Evolutionary conservation across 2,888 invertebrate species (phyloP).

Genomic region (Teleiodes luculella): DNA sequence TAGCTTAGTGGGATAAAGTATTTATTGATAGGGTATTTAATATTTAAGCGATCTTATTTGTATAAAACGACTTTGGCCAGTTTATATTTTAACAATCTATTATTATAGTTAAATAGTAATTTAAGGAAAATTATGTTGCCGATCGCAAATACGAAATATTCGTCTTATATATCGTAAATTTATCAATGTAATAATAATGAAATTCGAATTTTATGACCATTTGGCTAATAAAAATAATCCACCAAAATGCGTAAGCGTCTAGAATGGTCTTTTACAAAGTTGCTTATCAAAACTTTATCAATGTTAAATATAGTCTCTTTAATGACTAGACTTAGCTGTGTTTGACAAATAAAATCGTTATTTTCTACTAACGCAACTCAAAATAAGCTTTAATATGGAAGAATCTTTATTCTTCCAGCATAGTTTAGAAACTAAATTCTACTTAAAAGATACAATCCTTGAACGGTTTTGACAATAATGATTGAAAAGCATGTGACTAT

Average conservation of each 20-base stretch:
- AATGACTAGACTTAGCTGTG: constrained; percentile 68
- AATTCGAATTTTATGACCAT: not conserved
- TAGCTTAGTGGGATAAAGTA: constrained; percentile 14
- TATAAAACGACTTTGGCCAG: constrained; percentile 66
- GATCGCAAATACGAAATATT: constrained; percentile 62
- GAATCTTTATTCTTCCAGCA: constrained; percentile 27
- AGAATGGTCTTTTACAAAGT: not conserved
- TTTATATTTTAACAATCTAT: constrained; percentile 37
- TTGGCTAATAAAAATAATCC: not conserved
- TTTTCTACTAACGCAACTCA: constrained; percentile 26
- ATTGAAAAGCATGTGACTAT: constrained; percentile 43
- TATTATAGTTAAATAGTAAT: constrained; percentile 4
- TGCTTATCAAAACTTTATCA: constrained; percentile 4
- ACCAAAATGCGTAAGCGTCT: not conserved
- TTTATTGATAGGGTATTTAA: constrained; percentile 16
- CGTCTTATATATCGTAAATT: not conserved
- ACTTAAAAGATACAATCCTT: constrained; percentile 15
- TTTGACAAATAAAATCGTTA: constrained; percentile 69
- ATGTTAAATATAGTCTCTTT: constrained; percentile 33
- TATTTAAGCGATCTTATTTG: constrained; percentile 47
- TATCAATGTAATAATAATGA: not conserved
- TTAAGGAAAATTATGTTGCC: constrained; percentile 52
- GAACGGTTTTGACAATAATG: constrained; percentile 53
- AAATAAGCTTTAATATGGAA: constrained; percentile 33
- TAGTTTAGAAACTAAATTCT: constrained; percentile 9